These are phyloP conservation scores for Orius insidiosus DNA, from an alignment of 1,140 invertebrate species.

Conservation along the genomic window DNA sequence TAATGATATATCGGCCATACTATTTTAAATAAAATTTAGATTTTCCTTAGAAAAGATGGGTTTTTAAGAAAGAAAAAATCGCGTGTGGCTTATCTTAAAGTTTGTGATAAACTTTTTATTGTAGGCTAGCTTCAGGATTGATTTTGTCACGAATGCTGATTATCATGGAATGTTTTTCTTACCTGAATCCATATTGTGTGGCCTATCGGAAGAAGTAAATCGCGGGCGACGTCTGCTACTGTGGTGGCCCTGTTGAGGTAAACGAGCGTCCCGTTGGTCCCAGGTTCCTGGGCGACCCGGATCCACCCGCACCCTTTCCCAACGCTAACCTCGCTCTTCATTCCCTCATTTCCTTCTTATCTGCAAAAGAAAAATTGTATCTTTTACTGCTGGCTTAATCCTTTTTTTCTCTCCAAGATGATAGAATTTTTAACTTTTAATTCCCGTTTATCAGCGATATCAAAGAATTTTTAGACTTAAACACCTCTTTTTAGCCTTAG, in stretches of 20 bases:
- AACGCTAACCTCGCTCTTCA: slow-evolving; percentile 14
- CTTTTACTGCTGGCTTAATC: too few species aligned
- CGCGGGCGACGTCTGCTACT: slow-evolving; percentile 37
- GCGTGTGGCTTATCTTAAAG: background rate
- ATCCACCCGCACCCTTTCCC: slow-evolving; percentile 18
- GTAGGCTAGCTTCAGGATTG: background rate
- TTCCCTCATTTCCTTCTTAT: background rate
- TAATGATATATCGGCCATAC: too few species aligned
- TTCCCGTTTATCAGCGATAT: too few species aligned
- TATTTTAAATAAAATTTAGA: too few species aligned
- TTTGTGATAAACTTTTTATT: background rate
- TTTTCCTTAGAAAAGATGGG: too few species aligned
- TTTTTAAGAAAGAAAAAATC: background rate
- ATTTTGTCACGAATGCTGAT: slow-evolving; percentile 1
- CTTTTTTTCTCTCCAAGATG: too few species aligned
- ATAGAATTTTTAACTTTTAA: too few species aligned
- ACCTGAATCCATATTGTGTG: slow-evolving; percentile 43
- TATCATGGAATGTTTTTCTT: slow-evolving; percentile 8
- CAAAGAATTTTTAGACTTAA: too few species aligned
- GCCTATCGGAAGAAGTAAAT: slow-evolving; percentile 36
- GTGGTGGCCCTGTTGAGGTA: slow-evolving; percentile 39
- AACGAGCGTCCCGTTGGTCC: slow-evolving; percentile 29
- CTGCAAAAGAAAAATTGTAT: background rate
- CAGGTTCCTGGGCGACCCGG: slow-evolving; percentile 11
- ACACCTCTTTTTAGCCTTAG: too few species aligned